Percentiles rank a stretch among this genome's conserved stretches.
Conservation (phyloP, 2,888 invertebrate species). For the Phlogophora meticulosa region DNA sequence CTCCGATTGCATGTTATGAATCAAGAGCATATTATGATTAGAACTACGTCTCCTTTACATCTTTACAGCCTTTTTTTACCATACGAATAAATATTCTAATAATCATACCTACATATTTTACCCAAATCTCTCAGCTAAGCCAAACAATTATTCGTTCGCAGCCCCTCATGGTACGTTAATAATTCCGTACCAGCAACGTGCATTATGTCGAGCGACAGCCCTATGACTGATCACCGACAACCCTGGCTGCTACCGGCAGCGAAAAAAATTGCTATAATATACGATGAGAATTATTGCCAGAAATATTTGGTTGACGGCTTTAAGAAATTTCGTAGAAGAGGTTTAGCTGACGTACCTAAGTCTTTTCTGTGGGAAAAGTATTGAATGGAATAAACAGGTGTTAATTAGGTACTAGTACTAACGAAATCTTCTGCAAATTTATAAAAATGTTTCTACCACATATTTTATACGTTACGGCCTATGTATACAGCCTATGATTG, state of each 20-base stretch:
- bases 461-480: too few relatives aligned
- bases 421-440: too few relatives aligned
- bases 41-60: too few relatives aligned
- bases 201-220: conserved; percentile 80
- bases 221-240: conserved; percentile 79
- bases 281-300: conserved; percentile 40
- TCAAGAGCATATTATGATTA: too few relatives aligned
- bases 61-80: too few relatives aligned
- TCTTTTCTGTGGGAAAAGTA: background rate
- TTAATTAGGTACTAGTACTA: too few relatives aligned
- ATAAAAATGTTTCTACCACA: too few relatives aligned
- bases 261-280: conserved; percentile 58
- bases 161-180: conserved; percentile 73
- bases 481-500: too few relatives aligned
- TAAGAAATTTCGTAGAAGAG: conserved; percentile 18
- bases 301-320: conserved; percentile 42
- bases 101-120: conserved; percentile 36
- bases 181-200: conserved; percentile 79
- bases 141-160: conserved; percentile 62
- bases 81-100: conserved; percentile 15
- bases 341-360: background rate
- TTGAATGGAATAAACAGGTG: too few relatives aligned
- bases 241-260: conserved; percentile 60
- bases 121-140: conserved; percentile 52
- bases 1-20: too few relatives aligned